A percentile compares a stretch with the other conserved stretches of the same genome.
These are phyloP conservation scores for Terebella lapidaria DNA, from an alignment of 2,888 invertebrate genomes.

Conservation along the genomic window DNA sequence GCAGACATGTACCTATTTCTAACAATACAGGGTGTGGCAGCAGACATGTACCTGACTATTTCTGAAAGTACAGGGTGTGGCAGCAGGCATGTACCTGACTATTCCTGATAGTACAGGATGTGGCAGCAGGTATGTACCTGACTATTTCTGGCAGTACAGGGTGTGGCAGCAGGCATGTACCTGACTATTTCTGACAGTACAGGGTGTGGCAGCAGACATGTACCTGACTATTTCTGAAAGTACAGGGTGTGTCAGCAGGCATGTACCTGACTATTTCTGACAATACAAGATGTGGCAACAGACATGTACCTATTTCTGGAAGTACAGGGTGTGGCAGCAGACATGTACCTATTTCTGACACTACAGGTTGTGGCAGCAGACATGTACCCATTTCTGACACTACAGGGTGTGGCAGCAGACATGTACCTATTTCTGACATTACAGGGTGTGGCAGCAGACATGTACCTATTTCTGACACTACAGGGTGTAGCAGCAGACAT, in stretches of 20 bases:
- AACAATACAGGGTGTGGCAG: too few species aligned
- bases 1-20: slow-evolving; percentile 63
- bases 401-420: too few species aligned
- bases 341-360: slow-evolving; percentile 67
- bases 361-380: slow-evolving; percentile 67
- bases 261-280: slow-evolving; percentile 75
- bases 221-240: slow-evolving; percentile 76
- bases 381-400: too few species aligned
- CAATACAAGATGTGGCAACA: slow-evolving; percentile 69
- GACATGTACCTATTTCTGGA: too few species aligned
- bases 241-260: slow-evolving; percentile 66
- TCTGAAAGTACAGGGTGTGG: slow-evolving; percentile 72
- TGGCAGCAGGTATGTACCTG: slow-evolving; percentile 68
- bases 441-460: slow-evolving; percentile 66
- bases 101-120: slow-evolving; percentile 71
- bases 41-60: slow-evolving; percentile 64
- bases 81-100: slow-evolving; percentile 68
- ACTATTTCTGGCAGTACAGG: slow-evolving; percentile 73
- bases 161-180: slow-evolving; percentile 69
- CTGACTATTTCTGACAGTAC: slow-evolving; percentile 73
- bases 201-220: slow-evolving; percentile 66
- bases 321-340: too few species aligned
- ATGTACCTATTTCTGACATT: slow-evolving; percentile 68
- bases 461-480: slow-evolving; percentile 76
- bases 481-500: slow-evolving; percentile 64